Conservation (phyloP, 2,797 vertebrate species). For the Gadopsis bispinosus region DNA sequence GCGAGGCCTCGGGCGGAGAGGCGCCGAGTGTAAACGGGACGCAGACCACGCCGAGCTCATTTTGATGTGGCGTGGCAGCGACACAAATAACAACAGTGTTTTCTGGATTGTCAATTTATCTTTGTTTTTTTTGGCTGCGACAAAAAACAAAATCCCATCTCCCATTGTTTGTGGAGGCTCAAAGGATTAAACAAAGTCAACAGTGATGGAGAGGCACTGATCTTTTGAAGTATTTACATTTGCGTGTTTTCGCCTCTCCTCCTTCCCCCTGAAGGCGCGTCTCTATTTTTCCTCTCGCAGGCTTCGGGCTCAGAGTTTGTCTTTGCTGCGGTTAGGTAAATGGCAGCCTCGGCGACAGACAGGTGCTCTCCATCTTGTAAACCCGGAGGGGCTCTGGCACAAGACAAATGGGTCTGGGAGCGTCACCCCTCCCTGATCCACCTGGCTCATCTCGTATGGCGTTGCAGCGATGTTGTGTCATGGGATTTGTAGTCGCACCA, state of each 20-base stretch:
- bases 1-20: slow-evolving; percentile 3
- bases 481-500: slow-evolving; percentile 50
- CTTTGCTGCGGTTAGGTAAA: slow-evolving; percentile 69
- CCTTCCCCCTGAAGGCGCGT: slow-evolving; percentile 38
- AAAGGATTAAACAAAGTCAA: slow-evolving; percentile 74
- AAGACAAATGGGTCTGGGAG: slow-evolving; percentile 67
- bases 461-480: slow-evolving; percentile 24
- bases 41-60: slow-evolving; percentile 1
- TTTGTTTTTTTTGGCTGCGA: slow-evolving; percentile 13
- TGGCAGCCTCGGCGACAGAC: slow-evolving; percentile 67
- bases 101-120: slow-evolving; percentile 37
- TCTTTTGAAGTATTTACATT: slow-evolving; percentile 72
- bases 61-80: slow-evolving; percentile 25
- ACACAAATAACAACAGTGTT: slow-evolving; percentile 51
- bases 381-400: slow-evolving; percentile 51
- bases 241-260: slow-evolving; percentile 36
- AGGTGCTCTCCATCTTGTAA: slow-evolving; percentile 74
- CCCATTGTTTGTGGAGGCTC: slow-evolving; percentile 67
- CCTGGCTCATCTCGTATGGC: slow-evolving; percentile 52
- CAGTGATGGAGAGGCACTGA: slow-evolving; percentile 61
- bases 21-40: background rate
- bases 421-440: slow-evolving; percentile 51
- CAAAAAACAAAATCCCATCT: slow-evolving; percentile 55
- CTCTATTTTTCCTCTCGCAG: slow-evolving; percentile 35
- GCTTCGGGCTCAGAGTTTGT: slow-evolving; percentile 55